Evolutionary conservation across 2,888 invertebrate genomes (phyloP), one percentile per base, ranked within the genome.

Genomic region (Agrochola circellaris): DNA sequence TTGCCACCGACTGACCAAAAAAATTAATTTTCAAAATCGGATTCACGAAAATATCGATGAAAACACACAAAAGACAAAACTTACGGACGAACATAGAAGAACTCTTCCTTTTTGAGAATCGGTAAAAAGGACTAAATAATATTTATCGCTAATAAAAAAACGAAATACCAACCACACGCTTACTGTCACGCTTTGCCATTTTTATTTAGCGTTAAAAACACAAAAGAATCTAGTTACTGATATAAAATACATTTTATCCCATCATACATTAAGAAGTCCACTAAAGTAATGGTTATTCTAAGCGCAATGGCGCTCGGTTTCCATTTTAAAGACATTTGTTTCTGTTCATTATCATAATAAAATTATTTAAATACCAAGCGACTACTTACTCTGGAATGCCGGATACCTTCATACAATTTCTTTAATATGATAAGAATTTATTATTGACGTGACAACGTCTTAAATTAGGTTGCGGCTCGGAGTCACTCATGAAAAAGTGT

Each of bases 311-410:
- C 42, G 38, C 30, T 23, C 51, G 58, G 54, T 87, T 87, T 78
- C 67, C 81, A 87, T 87, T 85, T 79, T 71, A 79, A 79, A 81
- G 77, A 74, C 81, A 87, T 87, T 82, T 79, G 67, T 84, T 82
- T 68, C 61, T 17, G 54, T 64, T 30, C 58, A 87, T 87, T 87
- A 83, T 72, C 87, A 87, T 87, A 87, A 83, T 84, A 87, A 76
- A 81, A 85, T 76, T 87, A 83, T 87, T 87, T 76, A 82, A 83
- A 83, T 85, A 81, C 81, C 45, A 73, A 75, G 56, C 48, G 38
- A 48, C 79, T 81, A 76, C 73, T 82, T 79, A 73, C 42, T 64
- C 15, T 60, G 42, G 17, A 30, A 67, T 61, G 48, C 20, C 20
- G 58, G 69, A 60, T 68, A 67, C 62, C 15, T 79, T 77, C 48